Percentiles rank a stretch among this genome's conserved stretches.
Conservation (phyloP, 2,797 vertebrate genomes). For the Delichon dasypus region DNA sequence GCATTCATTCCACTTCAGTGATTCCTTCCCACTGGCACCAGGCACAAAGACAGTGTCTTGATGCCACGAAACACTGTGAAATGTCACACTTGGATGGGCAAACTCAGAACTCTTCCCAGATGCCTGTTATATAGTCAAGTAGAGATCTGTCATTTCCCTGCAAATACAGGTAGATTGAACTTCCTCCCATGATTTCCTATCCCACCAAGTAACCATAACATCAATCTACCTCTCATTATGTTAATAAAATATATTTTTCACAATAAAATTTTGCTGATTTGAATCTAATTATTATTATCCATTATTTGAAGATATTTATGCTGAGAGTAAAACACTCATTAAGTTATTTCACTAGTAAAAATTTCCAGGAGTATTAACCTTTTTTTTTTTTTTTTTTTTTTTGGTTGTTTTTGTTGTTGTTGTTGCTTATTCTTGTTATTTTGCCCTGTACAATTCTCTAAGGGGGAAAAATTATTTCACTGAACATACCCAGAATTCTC, state of each 20-base stretch:
- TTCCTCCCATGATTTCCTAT: neutral
- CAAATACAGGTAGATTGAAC: neutral
- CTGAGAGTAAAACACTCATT: neutral
- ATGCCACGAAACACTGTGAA: neutral
- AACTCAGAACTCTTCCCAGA: neutral
- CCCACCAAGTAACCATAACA: neutral
- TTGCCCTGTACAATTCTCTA: neutral
- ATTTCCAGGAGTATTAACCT: neutral
- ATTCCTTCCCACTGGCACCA: neutral
- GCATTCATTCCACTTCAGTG: neutral
- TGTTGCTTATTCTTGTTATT: neutral
- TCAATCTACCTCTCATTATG: neutral
- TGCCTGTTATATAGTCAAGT: neutral
- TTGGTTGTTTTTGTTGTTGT: too few relatives aligned
- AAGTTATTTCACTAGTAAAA: neutral
- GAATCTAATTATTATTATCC: neutral
- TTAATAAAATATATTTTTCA: neutral
- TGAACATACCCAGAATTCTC: neutral
- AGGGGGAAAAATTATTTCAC: neutral
- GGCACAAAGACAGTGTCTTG: neutral
- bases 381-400: neutral
- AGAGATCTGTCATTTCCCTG: neutral
- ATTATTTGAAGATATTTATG: neutral
- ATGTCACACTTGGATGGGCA: neutral
- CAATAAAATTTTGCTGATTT: neutral